Base-by-base conservation (phyloP, 2,888 invertebrate genomes). In the Dryococelus australis region DNA sequence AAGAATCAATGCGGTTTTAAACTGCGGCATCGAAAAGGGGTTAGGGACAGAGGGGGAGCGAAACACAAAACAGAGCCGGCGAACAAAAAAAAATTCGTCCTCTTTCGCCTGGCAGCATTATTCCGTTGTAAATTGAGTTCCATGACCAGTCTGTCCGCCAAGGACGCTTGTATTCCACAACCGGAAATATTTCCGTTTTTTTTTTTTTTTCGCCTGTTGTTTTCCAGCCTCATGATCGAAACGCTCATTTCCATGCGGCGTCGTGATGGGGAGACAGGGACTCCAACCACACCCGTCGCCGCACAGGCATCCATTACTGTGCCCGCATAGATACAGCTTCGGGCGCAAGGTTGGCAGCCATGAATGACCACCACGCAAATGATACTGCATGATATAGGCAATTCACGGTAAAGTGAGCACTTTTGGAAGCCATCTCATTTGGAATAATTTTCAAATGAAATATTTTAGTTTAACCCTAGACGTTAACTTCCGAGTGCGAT, bases 121-220 rank as follows among this genome's bases (percentile, higher is more conserved):
- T 65, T 65, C 65, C 65, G 65, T 65, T 65, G 65, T 24, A 65
- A 65, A 65, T 65, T 65, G 24, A 65, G 65, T 65, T 65, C 65
- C 65, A 65, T n/a, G 65, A 65, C n/a, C 24, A 65, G n/a, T 16
- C 47, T 47, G 47, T 8, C 16, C 47, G 47, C 65, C 65, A 65
- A 65, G 65, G 65, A 65, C 65, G n/a, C 20, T n/a, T 16, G n/a
- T 65, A 65, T n/a, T 65, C 65, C 20, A 51, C 51, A 6, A 8
- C 0, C 51, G 51, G 51, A 51, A 51, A 51, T 51, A 20, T 51
- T 65, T 24, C n/a, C n/a, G 24, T 24, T 24, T 24, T 24, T 65
- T 10, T 16, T 65, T 65, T 65, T n/a, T 65, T 65, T 16, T 65
- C 65, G 20, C 20, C 51, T 51, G 51, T 12, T 65, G 65, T 65